These are phyloP conservation scores for Molothrus aeneus DNA, from an alignment of 2,797 vertebrate species.

Conservation along the genomic window DNA sequence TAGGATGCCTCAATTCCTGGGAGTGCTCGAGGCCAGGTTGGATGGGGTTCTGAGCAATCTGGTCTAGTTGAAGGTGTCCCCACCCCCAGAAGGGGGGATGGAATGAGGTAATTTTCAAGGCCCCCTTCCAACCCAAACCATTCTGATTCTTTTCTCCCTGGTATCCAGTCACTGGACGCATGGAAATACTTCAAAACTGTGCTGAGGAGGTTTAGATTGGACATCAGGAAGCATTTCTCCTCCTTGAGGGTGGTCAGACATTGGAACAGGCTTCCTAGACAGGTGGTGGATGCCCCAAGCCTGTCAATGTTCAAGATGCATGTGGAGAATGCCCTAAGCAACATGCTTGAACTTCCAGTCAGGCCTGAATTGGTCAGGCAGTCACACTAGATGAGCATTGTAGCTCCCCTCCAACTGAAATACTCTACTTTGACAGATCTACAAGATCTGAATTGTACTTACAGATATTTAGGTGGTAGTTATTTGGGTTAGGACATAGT, in stretches of 20 bases:
- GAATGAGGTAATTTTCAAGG: background rate
- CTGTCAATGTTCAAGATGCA: background rate
- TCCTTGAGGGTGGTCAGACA: background rate
- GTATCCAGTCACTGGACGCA: background rate
- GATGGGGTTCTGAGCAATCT: background rate
- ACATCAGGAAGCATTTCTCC: background rate
- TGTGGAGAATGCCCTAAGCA: background rate
- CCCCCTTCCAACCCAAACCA: background rate
- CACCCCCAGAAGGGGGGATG: background rate
- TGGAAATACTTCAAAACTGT: background rate
- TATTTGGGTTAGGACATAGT: background rate
- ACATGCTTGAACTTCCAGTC: background rate
- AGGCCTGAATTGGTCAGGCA: background rate
- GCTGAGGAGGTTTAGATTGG: background rate
- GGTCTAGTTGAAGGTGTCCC: background rate
- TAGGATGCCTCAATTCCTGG: background rate
- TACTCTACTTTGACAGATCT: background rate
- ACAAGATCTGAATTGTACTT: background rate
- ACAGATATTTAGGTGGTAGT: background rate
- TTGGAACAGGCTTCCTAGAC: background rate
- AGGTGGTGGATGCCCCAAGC: background rate
- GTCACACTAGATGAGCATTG: accelerated
- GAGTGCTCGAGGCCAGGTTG: background rate
- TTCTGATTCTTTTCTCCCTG: background rate
- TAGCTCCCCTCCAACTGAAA: background rate